phyloP scores from a whole-genome alignment of 2,797 vertebrate species.

The Antrozous pallidus region DNA sequence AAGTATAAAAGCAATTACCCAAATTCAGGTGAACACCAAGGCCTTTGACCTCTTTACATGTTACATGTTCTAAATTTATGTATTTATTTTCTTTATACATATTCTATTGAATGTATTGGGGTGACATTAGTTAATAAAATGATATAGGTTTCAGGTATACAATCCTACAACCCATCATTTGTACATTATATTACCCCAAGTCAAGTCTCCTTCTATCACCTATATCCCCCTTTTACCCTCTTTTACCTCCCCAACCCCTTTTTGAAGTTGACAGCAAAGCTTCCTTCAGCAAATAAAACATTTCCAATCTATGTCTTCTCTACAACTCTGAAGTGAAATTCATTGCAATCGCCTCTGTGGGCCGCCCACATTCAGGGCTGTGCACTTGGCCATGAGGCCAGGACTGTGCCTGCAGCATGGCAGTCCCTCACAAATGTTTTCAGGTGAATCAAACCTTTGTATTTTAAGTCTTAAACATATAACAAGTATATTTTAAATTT shows the following conservation, averaged over 20 bases:
- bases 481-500: background rate
- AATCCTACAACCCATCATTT: too few species aligned
- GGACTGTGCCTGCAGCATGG: too few species aligned
- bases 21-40: background rate
- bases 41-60: background rate
- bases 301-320: background rate
- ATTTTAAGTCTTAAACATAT: background rate
- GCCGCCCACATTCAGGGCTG: too few species aligned
- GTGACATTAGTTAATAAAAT: too few species aligned
- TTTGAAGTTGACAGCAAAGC: background rate
- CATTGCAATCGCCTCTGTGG: accelerated
- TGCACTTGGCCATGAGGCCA: background rate
- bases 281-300: background rate
- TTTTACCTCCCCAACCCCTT: too few species aligned
- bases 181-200: too few species aligned
- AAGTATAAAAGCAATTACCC: background rate
- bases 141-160: too few species aligned
- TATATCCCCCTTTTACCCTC: too few species aligned
- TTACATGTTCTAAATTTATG: background rate
- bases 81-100: too few species aligned
- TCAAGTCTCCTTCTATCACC: too few species aligned
- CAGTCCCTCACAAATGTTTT: background rate
- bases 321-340: background rate
- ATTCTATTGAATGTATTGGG: too few species aligned
- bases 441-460: background rate